phyloP scores from a whole-genome alignment of 2,113 vertebrate genomes.

The Esox niger region DNA sequence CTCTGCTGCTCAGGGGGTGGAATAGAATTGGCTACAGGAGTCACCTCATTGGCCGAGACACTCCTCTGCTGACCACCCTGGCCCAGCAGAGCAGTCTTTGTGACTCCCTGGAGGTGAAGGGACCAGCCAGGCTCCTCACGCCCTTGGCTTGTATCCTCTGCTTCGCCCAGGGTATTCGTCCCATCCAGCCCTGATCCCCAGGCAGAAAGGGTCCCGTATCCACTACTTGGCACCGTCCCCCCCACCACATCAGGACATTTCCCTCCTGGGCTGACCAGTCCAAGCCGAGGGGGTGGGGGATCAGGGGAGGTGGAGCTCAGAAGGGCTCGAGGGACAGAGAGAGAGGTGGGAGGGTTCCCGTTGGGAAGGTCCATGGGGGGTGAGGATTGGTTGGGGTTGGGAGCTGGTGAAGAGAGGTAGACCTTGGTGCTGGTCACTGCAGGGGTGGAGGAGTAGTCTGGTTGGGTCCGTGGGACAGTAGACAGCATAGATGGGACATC shows the following conservation, averaged over 20 bases:
- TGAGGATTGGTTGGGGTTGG: constrained; percentile 13
- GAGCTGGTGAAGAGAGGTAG: constrained; percentile 27
- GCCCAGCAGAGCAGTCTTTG: constrained; percentile 15
- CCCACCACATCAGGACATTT: constrained; percentile 53
- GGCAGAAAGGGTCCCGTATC: constrained; percentile 80
- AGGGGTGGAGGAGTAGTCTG: constrained; percentile 30
- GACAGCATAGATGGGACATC: background rate
- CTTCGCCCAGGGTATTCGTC: constrained; percentile 20
- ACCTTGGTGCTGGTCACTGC: constrained; percentile 39
- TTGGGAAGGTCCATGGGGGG: constrained; percentile 19
- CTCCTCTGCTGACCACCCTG: constrained; percentile 21
- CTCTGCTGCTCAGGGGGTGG: constrained; percentile 43
- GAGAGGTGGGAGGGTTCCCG: constrained; percentile 49
- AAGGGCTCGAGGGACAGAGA: constrained; percentile 44
- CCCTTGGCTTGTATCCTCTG: constrained; percentile 6
- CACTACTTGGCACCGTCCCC: constrained; percentile 78
- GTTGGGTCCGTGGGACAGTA: constrained; percentile 39
- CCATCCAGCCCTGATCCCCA: constrained; percentile 60
- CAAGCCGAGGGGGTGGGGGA: constrained; percentile 46
- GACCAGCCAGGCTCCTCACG: constrained; percentile 36
- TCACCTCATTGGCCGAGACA: constrained; percentile 13
- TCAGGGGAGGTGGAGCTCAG: constrained; percentile 56
- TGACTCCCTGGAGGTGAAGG: constrained; percentile 30
- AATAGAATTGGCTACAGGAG: background rate
- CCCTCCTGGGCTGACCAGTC: constrained; percentile 49